Evolutionary conservation across 2,797 vertebrate species (phyloP).

Genomic region (Diplodus sargus): DNA sequence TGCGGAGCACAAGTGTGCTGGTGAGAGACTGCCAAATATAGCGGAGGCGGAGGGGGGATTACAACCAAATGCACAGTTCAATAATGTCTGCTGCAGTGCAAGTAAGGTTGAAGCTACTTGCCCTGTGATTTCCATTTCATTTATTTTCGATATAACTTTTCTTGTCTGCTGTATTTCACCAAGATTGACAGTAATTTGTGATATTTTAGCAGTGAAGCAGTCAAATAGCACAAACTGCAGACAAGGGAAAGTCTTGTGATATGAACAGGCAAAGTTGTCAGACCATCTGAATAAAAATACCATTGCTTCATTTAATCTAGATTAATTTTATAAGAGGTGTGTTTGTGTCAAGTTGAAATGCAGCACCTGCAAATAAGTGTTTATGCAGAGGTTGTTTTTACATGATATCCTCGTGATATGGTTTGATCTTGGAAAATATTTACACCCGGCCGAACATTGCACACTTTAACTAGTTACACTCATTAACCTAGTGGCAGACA

Average conservation of each 20-base stretch:
- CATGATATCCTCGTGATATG: background rate
- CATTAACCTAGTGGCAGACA: background rate
- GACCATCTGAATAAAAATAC: background rate
- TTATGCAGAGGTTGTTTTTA: background rate
- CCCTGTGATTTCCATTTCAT: constrained; percentile 21
- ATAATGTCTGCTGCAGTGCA: constrained; percentile 26
- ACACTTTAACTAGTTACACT: background rate
- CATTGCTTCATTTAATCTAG: background rate
- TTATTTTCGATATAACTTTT: constrained; percentile 21
- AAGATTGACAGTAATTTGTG: constrained; percentile 7
- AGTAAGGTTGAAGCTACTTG: constrained; percentile 4
- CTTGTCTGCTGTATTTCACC: constrained; percentile 6
- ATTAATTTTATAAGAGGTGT: background rate
- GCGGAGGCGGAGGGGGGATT: background rate
- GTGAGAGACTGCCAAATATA: constrained; percentile 18
- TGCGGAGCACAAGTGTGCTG: background rate
- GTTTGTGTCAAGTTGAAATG: background rate
- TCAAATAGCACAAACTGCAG: constrained; percentile 9
- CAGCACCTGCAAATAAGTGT: background rate
- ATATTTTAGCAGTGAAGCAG: constrained; percentile 9
- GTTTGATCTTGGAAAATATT: background rate
- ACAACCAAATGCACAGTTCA: constrained; percentile 44
- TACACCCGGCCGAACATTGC: background rate
- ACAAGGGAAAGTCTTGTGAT: background rate
- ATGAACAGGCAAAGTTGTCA: background rate